Evolutionary conservation across 2,113 vertebrate species (phyloP).

Genomic region (Loxodonta africana): DNA sequence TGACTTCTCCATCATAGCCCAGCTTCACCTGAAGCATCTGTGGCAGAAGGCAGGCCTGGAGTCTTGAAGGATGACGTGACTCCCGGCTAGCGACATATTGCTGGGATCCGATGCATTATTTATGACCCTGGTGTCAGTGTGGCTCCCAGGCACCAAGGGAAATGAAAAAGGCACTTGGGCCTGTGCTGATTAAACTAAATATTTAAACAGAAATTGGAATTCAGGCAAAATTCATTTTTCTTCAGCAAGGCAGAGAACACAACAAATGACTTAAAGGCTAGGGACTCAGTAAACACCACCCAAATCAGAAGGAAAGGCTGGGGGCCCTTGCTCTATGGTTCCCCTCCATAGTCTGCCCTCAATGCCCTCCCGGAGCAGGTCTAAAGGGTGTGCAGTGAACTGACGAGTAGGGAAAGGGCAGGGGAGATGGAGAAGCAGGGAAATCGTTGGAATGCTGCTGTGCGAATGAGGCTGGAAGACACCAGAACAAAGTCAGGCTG

Average conservation of each 20-base stretch:
- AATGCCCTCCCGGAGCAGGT: not conserved
- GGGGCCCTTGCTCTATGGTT: not conserved
- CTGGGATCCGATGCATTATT: constrained; percentile 78
- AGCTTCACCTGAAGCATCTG: not conserved
- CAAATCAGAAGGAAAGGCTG: not conserved
- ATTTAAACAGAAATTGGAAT: constrained; percentile 83
- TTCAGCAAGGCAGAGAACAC: constrained; percentile 51
- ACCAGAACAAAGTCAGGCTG: not conserved
- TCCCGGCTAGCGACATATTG: constrained; percentile 36
- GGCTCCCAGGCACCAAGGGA: constrained; percentile 81
- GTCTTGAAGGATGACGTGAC: constrained; percentile 32
- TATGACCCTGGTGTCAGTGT: constrained; percentile 73
- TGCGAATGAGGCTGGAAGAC: not conserved
- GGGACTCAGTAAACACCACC: constrained; percentile 44
- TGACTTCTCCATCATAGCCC: not conserved
- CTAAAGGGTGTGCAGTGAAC: not conserved
- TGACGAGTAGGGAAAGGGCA: not conserved
- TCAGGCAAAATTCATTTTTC: constrained; percentile 80
- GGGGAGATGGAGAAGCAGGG: not conserved
- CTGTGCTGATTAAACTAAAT: constrained; percentile 83
- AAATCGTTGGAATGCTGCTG: not conserved
- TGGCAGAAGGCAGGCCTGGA: not conserved
- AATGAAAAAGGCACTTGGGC: constrained; percentile 81
- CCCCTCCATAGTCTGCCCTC: not conserved
- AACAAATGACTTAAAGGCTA: constrained; percentile 51